Evolutionary conservation across 2,797 vertebrate species (phyloP).

Genomic region (Cossypha polioptera): DNA sequence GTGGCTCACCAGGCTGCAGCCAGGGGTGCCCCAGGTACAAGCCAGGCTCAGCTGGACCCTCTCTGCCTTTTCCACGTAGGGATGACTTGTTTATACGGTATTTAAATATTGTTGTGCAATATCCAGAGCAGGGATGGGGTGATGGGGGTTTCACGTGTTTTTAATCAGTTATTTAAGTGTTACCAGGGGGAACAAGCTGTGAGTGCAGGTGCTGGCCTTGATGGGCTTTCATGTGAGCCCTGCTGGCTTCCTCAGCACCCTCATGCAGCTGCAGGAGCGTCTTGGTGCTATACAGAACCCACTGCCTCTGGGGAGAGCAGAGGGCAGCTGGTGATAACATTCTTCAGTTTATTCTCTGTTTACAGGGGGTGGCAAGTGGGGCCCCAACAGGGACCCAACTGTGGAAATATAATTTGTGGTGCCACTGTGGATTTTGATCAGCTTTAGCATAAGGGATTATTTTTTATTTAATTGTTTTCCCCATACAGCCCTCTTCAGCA

Average conservation of each 20-base stretch:
- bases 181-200: neutral
- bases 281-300: slow-evolving; percentile 45
- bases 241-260: neutral
- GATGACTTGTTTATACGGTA: neutral
- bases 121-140: neutral
- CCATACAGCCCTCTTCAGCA: neutral
- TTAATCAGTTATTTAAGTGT: slow-evolving; percentile 15
- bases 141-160: neutral
- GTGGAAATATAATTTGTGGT: neutral
- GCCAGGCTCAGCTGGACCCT: neutral
- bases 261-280: neutral
- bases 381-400: neutral
- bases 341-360: slow-evolving; percentile 25
- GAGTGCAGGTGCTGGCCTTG: slow-evolving; percentile 9
- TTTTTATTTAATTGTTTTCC: neutral
- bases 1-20: neutral
- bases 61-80: neutral
- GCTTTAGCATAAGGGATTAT: neutral
- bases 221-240: neutral
- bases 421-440: neutral
- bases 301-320: neutral
- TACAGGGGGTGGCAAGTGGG: neutral
- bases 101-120: slow-evolving; percentile 71
- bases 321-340: neutral
- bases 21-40: neutral